phyloP scores from a whole-genome alignment of 2,888 invertebrate species.

The Lacanobia wlatinum region DNA sequence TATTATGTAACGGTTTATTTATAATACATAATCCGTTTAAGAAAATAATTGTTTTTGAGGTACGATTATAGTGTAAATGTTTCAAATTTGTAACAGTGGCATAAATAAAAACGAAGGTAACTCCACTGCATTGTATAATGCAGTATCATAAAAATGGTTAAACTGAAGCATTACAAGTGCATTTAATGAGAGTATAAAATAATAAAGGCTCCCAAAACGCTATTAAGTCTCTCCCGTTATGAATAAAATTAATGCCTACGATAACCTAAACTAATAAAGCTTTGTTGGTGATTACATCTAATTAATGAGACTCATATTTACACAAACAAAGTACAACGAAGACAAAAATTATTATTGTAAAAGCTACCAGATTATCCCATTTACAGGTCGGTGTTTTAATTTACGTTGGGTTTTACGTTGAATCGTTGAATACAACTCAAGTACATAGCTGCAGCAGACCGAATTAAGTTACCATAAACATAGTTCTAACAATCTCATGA shows the following conservation, averaged over 20 bases:
- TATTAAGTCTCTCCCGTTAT: slow-evolving; percentile 60
- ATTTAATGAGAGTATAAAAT: slow-evolving; percentile 18
- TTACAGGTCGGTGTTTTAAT: slow-evolving; percentile 23
- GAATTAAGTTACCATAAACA: slow-evolving; percentile 32
- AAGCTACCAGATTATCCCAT: slow-evolving; percentile 36
- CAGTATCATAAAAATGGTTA: background rate
- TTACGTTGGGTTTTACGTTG: slow-evolving; percentile 23
- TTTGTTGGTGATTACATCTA: slow-evolving; percentile 82
- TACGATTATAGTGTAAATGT: background rate
- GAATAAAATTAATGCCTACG: slow-evolving; percentile 58
- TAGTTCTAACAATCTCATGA: slow-evolving; percentile 35
- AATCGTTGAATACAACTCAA: slow-evolving; percentile 41
- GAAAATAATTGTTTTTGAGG: background rate
- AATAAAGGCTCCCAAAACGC: slow-evolving; percentile 41
- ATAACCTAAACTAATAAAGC: slow-evolving; percentile 87
- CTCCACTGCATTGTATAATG: slow-evolving; percentile 3
- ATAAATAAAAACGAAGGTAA: slow-evolving; percentile 15
- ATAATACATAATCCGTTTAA: background rate
- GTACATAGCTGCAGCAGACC: slow-evolving; percentile 27
- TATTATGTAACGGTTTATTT: background rate
- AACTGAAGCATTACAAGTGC: slow-evolving; percentile 8
- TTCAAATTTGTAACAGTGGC: background rate
- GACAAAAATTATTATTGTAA: slow-evolving; percentile 37
- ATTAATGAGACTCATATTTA: slow-evolving; percentile 77
- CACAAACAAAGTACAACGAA: slow-evolving; percentile 64